Conservation (phyloP, 2,797 vertebrate species). For the Thaleichthys pacificus region DNA sequence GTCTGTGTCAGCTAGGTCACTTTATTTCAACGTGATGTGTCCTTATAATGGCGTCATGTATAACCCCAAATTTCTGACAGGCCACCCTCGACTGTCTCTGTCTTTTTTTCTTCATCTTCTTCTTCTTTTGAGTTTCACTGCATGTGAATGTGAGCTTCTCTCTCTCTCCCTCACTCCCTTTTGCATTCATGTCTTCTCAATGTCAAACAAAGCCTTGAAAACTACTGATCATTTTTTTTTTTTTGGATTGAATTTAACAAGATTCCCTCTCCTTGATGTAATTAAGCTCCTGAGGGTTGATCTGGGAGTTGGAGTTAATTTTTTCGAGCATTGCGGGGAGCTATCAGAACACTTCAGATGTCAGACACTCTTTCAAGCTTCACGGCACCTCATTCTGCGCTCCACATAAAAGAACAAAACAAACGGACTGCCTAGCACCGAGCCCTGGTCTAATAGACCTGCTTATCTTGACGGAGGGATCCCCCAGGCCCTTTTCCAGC, state of each 20-base stretch:
- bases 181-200: slow-evolving; percentile 75
- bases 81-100: slow-evolving; percentile 71
- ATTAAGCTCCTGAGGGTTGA: slow-evolving; percentile 87
- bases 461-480: slow-evolving; percentile 59
- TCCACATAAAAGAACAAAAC: slow-evolving; percentile 63
- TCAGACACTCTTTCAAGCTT: slow-evolving; percentile 73
- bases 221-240: slow-evolving; percentile 82
- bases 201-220: slow-evolving; percentile 87
- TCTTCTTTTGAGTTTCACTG: slow-evolving; percentile 15
- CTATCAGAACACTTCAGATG: slow-evolving; percentile 74
- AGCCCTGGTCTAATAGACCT: slow-evolving; percentile 62
- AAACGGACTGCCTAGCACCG: slow-evolving; percentile 47
- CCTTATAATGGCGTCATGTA: slow-evolving; percentile 79
- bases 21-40: slow-evolving; percentile 82
- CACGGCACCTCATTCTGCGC: slow-evolving; percentile 74
- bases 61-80: slow-evolving; percentile 79
- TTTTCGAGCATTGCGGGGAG: slow-evolving; percentile 73
- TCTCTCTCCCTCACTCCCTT: slow-evolving; percentile 16
- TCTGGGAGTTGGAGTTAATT: slow-evolving; percentile 82
- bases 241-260: slow-evolving; percentile 85
- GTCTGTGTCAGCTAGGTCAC: slow-evolving; percentile 79
- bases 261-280: slow-evolving; percentile 87
- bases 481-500: slow-evolving; percentile 61
- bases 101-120: slow-evolving; percentile 50
- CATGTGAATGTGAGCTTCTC: slow-evolving; percentile 23